Percentiles rank a stretch among this genome's conserved stretches.
phyloP scores from a whole-genome alignment of 2,888 invertebrate genomes.

The Capitulum mitella region DNA sequence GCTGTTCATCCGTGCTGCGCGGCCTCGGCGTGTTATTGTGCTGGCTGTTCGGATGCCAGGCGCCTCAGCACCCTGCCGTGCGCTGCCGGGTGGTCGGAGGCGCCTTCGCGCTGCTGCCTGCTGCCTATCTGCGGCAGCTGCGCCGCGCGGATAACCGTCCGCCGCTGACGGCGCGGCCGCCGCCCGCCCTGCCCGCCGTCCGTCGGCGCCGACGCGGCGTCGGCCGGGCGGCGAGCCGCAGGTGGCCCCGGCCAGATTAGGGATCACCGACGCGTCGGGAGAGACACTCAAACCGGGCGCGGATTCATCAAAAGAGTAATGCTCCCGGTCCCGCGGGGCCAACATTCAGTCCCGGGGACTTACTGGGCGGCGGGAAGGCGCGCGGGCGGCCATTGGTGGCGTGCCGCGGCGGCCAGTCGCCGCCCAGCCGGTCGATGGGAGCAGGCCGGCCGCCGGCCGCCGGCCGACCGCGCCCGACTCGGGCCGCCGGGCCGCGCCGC shows the following conservation, averaged over 20 bases:
- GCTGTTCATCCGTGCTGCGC: too few relatives aligned
- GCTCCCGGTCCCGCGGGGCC: not conserved
- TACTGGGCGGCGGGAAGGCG: constrained; percentile 12
- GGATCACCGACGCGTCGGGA: constrained; percentile 20
- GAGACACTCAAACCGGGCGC: constrained; percentile 19
- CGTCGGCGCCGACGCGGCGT: not conserved
- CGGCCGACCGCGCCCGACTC: too few relatives aligned
- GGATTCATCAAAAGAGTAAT: constrained; percentile 24
- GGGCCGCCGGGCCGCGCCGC: too few relatives aligned
- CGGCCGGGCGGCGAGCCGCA: constrained; percentile 9
- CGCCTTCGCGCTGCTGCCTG: too few relatives aligned
- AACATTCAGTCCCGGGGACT: constrained; percentile 17
- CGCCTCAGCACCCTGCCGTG: too few relatives aligned
- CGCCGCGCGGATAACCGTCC: not conserved
- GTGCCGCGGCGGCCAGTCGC: not conserved
- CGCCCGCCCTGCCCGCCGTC: constrained; percentile 45
- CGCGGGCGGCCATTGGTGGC: not conserved
- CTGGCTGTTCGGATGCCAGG: too few relatives aligned
- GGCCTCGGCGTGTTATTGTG: too few relatives aligned
- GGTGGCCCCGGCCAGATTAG: constrained; percentile 17
- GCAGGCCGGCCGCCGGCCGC: not conserved
- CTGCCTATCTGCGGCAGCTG: too few relatives aligned
- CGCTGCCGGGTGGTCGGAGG: too few relatives aligned
- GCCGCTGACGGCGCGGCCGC: constrained; percentile 49
- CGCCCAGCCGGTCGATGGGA: not conserved